Conservation (phyloP, 2,113 vertebrate genomes). For the Bothrops jararaca region DNA sequence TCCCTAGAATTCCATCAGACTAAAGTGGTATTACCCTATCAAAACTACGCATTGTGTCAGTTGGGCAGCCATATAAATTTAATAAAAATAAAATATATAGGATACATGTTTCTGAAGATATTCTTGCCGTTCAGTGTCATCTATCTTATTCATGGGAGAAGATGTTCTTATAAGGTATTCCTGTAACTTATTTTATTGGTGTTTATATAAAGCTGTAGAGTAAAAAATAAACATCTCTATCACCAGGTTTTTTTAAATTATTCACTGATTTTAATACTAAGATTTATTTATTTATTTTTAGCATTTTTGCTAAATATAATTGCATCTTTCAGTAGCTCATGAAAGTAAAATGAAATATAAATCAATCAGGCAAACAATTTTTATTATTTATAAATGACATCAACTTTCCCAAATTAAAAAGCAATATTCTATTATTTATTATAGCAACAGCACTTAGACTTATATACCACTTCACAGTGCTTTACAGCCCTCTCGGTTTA, state of each 20-base stretch:
- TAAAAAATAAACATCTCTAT: not conserved
- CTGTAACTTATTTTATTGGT: not conserved
- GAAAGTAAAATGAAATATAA: not conserved
- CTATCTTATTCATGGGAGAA: not conserved
- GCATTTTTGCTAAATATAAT: not conserved
- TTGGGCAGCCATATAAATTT: not conserved
- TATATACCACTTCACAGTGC: too few relatives aligned
- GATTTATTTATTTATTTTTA: not conserved
- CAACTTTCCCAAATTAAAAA: not conserved
- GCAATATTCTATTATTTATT: not conserved
- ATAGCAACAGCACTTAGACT: not conserved
- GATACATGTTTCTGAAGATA: not conserved
- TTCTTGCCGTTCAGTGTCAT: not conserved
- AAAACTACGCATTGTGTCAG: not conserved
- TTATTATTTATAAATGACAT: not conserved
- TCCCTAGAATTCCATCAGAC: not conserved
- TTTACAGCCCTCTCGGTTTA: not conserved
- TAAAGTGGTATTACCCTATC: not conserved
- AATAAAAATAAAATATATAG: not conserved
- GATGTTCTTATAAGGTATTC: not conserved
- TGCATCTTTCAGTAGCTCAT: not conserved
- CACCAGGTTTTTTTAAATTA: not conserved
- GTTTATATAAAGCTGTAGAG: not conserved
- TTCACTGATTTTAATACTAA: not conserved
- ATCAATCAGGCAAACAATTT: not conserved